Conservation (phyloP, 2,113 vertebrate genomes). For the Gadus chalcogrammus region DNA sequence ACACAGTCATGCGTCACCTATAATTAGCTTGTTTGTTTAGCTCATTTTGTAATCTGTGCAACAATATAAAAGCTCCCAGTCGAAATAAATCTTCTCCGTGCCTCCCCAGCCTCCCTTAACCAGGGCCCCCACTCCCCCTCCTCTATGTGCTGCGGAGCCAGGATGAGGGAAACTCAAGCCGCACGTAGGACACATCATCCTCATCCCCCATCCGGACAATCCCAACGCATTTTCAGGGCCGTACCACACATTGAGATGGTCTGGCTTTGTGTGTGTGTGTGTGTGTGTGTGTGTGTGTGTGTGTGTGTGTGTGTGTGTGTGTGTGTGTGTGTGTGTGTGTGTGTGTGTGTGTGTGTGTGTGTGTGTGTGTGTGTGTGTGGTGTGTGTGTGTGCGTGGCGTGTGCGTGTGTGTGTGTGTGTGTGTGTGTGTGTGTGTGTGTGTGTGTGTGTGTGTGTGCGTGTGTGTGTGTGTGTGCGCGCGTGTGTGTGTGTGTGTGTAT, state of each 20-base stretch:
- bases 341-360: not conserved
- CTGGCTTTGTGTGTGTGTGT: not conserved
- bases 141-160: slow-evolving; percentile 37
- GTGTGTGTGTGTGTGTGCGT: too few relatives aligned
- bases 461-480: too few relatives aligned
- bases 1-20: not conserved
- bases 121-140: slow-evolving; percentile 24
- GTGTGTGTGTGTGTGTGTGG: not conserved
- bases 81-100: slow-evolving; percentile 35
- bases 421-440: too few relatives aligned
- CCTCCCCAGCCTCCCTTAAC: slow-evolving; percentile 27
- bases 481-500: too few relatives aligned
- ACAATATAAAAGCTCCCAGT: slow-evolving; percentile 46
- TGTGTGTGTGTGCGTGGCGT: too few relatives aligned
- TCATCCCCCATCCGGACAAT: not conserved
- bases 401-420: too few relatives aligned
- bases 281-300: slow-evolving; percentile 3
- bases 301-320: slow-evolving; percentile 6
- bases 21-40: slow-evolving; percentile 43
- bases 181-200: slow-evolving; percentile 39
- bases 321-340: not conserved
- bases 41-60: slow-evolving; percentile 38
- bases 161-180: slow-evolving; percentile 52
- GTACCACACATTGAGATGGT: too few relatives aligned
- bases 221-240: not conserved